Conservation (phyloP, 2,113 vertebrate species). For the Phaethon lepturus region DNA sequence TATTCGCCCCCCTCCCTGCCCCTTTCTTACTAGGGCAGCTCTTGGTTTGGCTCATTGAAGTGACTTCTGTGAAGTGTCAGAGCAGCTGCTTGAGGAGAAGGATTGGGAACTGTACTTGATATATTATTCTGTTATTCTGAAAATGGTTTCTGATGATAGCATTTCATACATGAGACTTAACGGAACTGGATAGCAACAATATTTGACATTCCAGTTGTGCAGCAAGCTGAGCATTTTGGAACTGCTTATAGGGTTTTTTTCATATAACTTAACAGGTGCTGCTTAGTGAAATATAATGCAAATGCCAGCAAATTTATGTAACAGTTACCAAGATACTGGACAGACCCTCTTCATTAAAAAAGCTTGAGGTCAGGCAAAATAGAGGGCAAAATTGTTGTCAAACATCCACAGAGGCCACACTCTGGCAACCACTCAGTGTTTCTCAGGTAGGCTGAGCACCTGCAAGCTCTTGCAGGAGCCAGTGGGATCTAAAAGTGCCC, state of each 20-base stretch:
- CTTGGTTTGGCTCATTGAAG: not conserved
- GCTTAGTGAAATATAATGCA: not conserved
- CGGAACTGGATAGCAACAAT: not conserved
- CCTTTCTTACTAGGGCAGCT: not conserved
- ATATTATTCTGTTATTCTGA: not conserved
- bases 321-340: not conserved
- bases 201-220: not conserved
- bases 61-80: not conserved
- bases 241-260: not conserved
- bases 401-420: fast-evolving
- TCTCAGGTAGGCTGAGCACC: not conserved
- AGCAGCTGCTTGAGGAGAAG: not conserved
- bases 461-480: not conserved
- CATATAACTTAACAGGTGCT: not conserved
- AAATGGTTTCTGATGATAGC: not conserved
- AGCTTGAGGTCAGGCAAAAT: not conserved
- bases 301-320: not conserved
- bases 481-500: not conserved
- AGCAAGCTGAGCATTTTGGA: not conserved
- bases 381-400: not conserved
- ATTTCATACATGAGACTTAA: not conserved
- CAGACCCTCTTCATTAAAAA: not conserved
- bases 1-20: not conserved
- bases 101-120: not conserved
- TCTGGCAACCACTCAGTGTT: not conserved